Evolutionary conservation across 2,113 vertebrate species (phyloP), one percentile per base, ranked within the genome.

Genomic region (Vimba vimba): DNA sequence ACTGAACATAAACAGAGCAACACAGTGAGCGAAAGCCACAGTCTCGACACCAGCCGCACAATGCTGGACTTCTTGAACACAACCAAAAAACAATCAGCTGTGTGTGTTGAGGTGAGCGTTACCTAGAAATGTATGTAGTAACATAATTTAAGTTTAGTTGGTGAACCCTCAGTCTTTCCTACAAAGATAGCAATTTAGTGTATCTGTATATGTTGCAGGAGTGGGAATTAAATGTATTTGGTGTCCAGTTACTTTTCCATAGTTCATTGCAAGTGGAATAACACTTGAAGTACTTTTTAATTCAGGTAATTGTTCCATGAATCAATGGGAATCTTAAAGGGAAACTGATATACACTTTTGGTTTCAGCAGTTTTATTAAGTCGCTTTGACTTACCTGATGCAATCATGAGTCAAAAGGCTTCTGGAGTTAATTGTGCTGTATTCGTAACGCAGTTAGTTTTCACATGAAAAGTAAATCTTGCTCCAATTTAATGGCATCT

Each of bases 41-140:
- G n/a, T 79, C 83, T 85, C 27, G 15, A 84, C 83, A 25, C 88
- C 74, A 88, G 52, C 84, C 88, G 66, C 81, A 90, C 66, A 50
- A 92, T 92, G 91, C 62, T 89, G 85, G 87, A 85, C 69, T 71
- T 78, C 66, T 71, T 78, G 55, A 78, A 60, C 57, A 60, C 88
- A 73, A 45, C 73, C 84, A 87, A 89, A 74, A 89, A 84, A 45
- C 79, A 87, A 86, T 86, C 83, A 50, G 27, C 85, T 74, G 82
- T 57, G 75, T 89, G 86, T 75, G 80, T 92, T 66, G 87, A 90
- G 87, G 71, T 88, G 79, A 86, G 85, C 88, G 83, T 6, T 86
- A 3, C 17, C 1, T 27, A 69, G 33, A 21, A 21, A 19, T 36
- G 17, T 10, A 19, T 36, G 17, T 10, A 23, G 33, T 25, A 7